phyloP scores from a whole-genome alignment of 2,888 invertebrate genomes.

The Dermolepida albohirtum region DNA sequence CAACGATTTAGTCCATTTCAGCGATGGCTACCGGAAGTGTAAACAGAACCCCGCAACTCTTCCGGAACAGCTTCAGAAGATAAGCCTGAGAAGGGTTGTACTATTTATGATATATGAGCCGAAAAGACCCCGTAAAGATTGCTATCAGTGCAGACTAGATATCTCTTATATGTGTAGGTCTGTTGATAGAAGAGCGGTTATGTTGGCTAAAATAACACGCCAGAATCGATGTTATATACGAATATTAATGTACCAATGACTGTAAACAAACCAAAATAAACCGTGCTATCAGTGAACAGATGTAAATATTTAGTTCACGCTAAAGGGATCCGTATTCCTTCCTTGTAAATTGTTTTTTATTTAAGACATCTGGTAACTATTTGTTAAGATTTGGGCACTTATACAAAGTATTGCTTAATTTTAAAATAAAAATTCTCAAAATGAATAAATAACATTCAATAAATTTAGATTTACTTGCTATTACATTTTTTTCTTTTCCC shows the following conservation, averaged over 20 bases:
- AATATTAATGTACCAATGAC: constrained; percentile 34
- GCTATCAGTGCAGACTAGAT: constrained; percentile 38
- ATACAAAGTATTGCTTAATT: neutral
- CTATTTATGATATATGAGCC: constrained; percentile 52
- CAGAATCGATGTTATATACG: constrained; percentile 30
- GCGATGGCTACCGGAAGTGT: constrained; percentile 57
- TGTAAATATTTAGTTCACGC: constrained; percentile 34
- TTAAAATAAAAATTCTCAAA: too few relatives aligned
- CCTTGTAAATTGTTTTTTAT: constrained; percentile 6
- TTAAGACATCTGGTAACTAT: constrained; percentile 17
- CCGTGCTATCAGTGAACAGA: constrained; percentile 17
- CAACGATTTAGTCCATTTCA: constrained; percentile 47
- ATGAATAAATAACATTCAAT: too few relatives aligned
- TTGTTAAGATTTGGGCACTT: constrained; percentile 15
- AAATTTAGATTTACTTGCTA: too few relatives aligned
- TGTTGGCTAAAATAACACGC: constrained; percentile 23
- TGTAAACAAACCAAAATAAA: constrained; percentile 21
- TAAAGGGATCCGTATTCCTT: constrained; percentile 20
- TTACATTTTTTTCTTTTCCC: too few relatives aligned
- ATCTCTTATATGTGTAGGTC: constrained; percentile 13
- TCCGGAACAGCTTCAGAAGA: constrained; percentile 55
- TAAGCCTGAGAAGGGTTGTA: constrained; percentile 52
- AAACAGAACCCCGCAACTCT: constrained; percentile 57
- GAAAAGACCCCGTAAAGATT: constrained; percentile 48
- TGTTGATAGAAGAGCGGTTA: constrained; percentile 35